Evolutionary conservation across 2,888 invertebrate species (phyloP).

Genomic region (Camptogramma bilineatum): DNA sequence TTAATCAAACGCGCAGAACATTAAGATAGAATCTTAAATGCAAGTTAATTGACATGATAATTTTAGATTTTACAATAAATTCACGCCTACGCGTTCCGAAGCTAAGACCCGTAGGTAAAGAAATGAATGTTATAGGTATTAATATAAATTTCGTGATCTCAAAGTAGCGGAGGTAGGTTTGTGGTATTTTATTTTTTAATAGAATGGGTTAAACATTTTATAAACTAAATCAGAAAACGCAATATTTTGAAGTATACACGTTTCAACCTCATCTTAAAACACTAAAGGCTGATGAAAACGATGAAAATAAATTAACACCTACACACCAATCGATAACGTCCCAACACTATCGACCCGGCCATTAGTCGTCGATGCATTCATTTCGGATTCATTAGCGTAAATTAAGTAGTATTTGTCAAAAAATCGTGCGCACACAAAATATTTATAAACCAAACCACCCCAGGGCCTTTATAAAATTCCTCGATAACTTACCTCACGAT

Average conservation of each 20-base stretch:
- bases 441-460: conserved; percentile 75
- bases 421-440: conserved; percentile 74
- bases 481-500: conserved; percentile 64
- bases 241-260: neutral
- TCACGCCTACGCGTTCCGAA: conserved; percentile 51
- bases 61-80: conserved; percentile 56
- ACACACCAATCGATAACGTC: conserved; percentile 46
- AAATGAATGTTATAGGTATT: conserved; percentile 1
- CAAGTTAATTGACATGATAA: conserved; percentile 48
- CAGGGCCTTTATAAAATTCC: conserved; percentile 60
- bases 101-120: conserved; percentile 23
- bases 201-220: neutral
- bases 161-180: neutral
- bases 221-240: neutral
- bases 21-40: conserved; percentile 44
- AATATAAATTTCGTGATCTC: conserved; percentile 6
- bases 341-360: conserved; percentile 61
- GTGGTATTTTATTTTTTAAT: neutral
- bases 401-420: conserved; percentile 85
- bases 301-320: conserved; percentile 34
- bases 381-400: conserved; percentile 81
- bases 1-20: conserved; percentile 35
- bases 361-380: conserved; percentile 75
- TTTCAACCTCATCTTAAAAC: conserved; percentile 1
- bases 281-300: conserved; percentile 18